phyloP scores from a whole-genome alignment of 2,113 vertebrate genomes.

The Xenus cinereus region DNA sequence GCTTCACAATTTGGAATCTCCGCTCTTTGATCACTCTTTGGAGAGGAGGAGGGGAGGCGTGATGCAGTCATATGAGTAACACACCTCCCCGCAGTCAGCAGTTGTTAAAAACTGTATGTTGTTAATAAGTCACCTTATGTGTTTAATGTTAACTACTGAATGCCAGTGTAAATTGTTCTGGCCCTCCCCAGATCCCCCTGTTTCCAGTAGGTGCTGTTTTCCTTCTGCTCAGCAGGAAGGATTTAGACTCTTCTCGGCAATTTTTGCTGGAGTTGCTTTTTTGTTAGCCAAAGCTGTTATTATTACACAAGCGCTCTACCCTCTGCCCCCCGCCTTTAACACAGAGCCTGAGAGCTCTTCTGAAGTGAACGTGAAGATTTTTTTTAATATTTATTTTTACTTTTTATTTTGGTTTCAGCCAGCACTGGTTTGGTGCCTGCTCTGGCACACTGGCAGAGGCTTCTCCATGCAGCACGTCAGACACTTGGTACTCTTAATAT shows the following conservation, averaged over 20 bases:
- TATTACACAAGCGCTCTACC: neutral
- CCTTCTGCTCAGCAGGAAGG: neutral
- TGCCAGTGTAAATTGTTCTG: neutral
- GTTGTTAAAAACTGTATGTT: neutral
- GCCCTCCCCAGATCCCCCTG: neutral
- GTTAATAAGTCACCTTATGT: constrained; percentile 20
- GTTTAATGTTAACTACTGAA: neutral
- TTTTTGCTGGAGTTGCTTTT: constrained; percentile 41
- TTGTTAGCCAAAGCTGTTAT: neutral
- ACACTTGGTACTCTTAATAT: neutral
- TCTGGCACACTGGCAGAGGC: neutral
- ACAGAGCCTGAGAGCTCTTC: neutral
- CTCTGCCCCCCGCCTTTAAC: neutral
- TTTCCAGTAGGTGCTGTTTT: constrained; percentile 24
- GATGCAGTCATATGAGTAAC: constrained; percentile 44
- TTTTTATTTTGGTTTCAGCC: neutral
- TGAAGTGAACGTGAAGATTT: neutral
- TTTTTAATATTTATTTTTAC: neutral
- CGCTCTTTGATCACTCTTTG: constrained; percentile 70
- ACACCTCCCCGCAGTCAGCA: constrained; percentile 54
- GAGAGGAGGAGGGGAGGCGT: constrained; percentile 65
- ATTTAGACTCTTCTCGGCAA: neutral
- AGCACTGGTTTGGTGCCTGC: neutral
- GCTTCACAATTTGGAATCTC: constrained; percentile 76
- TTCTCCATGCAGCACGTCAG: neutral